These are phyloP conservation scores for Mormoops blainvillei DNA, from an alignment of 2,113 vertebrate genomes.

Conservation along the genomic window DNA sequence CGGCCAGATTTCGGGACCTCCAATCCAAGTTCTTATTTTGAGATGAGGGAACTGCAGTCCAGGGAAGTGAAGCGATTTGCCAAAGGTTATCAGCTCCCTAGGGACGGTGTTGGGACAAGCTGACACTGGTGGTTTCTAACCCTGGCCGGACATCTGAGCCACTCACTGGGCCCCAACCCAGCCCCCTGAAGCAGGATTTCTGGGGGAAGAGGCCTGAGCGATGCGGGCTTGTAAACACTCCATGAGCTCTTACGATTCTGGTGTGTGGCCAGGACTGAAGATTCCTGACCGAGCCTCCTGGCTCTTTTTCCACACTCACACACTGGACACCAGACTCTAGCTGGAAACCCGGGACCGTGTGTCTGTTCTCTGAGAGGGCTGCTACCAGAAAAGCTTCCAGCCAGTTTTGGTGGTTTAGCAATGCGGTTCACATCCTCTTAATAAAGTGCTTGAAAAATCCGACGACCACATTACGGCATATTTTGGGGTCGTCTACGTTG, in stretches of 20 bases:
- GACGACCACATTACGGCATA: not conserved
- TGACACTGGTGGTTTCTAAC: not conserved
- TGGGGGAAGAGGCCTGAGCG: not conserved
- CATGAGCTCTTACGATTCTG: not conserved
- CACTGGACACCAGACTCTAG: not conserved
- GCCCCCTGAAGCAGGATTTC: not conserved
- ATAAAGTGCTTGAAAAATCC: not conserved
- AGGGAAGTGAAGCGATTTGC: not conserved
- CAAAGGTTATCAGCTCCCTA: not conserved
- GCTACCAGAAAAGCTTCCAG: not conserved
- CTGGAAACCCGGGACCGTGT: rapidly evolving
- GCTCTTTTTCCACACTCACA: not conserved
- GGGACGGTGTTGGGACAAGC: too few relatives aligned
- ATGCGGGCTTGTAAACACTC: not conserved
- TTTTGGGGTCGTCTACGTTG: not conserved
- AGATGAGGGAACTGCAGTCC: not conserved
- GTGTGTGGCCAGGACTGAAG: not conserved
- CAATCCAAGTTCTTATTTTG: not conserved
- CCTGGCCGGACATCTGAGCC: not conserved
- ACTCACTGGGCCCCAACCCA: not conserved
- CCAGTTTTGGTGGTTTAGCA: not conserved
- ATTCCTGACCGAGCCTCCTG: not conserved
- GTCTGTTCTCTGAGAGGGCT: not conserved
- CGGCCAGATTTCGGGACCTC: not conserved
- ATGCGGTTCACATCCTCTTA: not conserved